These are phyloP conservation scores for Genyomyrus donnyi DNA, from an alignment of 2,113 vertebrate species.

Conservation along the genomic window DNA sequence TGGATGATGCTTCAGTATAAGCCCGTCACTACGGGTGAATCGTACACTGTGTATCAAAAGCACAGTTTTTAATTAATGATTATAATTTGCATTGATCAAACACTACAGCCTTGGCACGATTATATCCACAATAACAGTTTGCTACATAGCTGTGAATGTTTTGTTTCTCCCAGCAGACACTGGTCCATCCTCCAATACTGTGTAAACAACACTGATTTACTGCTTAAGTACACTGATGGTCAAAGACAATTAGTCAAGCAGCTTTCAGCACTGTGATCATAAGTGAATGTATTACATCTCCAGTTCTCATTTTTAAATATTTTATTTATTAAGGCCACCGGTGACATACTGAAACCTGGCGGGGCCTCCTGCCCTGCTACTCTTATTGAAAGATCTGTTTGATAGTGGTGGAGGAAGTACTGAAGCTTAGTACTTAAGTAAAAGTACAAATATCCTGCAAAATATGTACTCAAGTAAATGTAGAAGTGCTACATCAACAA, in stretches of 20 bases:
- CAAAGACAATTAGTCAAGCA: not conserved
- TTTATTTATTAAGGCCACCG: not conserved
- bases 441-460: too few relatives aligned
- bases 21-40: not conserved
- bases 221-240: not conserved
- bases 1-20: not conserved
- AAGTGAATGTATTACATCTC: not conserved
- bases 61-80: not conserved
- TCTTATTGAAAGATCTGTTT: not conserved
- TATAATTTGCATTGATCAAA: not conserved
- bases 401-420: too few relatives aligned
- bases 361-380: not conserved
- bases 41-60: not conserved
- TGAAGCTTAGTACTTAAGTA: too few relatives aligned
- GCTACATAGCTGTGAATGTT: not conserved
- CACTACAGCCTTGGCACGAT: not conserved
- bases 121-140: not conserved
- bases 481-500: too few relatives aligned
- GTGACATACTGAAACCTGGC: not conserved
- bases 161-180: not conserved
- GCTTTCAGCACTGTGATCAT: not conserved
- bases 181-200: not conserved
- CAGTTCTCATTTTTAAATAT: not conserved
- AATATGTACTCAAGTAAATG: too few relatives aligned
- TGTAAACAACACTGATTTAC: not conserved